These are phyloP conservation scores for Parascotia fuliginaria DNA, from an alignment of 2,888 invertebrate genomes.

Conservation along the genomic window DNA sequence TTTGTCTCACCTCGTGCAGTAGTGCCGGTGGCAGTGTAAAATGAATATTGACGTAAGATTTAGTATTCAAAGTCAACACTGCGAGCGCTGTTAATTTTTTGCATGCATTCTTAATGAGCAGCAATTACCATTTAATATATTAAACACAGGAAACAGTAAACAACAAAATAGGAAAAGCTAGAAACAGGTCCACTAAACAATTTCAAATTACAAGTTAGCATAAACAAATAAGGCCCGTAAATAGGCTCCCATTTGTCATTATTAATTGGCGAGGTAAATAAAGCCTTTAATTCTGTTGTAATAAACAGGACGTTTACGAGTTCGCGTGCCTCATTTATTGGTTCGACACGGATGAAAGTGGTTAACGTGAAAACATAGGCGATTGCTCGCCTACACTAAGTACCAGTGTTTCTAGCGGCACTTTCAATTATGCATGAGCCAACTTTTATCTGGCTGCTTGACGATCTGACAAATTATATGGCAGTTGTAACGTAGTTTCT, in stretches of 20 bases:
- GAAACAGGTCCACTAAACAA: neutral
- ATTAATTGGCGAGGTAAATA: constrained; percentile 30
- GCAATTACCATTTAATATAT: too few relatives aligned
- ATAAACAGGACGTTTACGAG: constrained; percentile 30
- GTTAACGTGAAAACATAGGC: constrained; percentile 24
- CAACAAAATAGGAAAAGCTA: too few relatives aligned
- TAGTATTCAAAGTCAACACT: too few relatives aligned
- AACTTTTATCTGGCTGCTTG: constrained; percentile 60
- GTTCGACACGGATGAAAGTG: constrained; percentile 4
- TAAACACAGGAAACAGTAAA: too few relatives aligned
- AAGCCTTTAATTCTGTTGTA: constrained; percentile 20
- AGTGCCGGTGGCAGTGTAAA: too few relatives aligned
- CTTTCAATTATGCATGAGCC: constrained; percentile 65
- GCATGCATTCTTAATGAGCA: too few relatives aligned
- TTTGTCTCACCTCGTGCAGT: too few relatives aligned
- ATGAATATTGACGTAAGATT: too few relatives aligned
- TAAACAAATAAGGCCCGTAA: neutral
- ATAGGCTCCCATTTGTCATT: constrained; percentile 19
- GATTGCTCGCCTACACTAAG: constrained; percentile 39
- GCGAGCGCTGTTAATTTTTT: too few relatives aligned
- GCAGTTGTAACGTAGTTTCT: constrained; percentile 56
- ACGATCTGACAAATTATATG: constrained; percentile 68
- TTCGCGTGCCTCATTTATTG: constrained; percentile 17
- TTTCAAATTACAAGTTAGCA: neutral
- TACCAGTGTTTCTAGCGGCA: constrained; percentile 47